Conservation (phyloP, 2,888 invertebrate genomes). For the Synergus umbraculus region DNA sequence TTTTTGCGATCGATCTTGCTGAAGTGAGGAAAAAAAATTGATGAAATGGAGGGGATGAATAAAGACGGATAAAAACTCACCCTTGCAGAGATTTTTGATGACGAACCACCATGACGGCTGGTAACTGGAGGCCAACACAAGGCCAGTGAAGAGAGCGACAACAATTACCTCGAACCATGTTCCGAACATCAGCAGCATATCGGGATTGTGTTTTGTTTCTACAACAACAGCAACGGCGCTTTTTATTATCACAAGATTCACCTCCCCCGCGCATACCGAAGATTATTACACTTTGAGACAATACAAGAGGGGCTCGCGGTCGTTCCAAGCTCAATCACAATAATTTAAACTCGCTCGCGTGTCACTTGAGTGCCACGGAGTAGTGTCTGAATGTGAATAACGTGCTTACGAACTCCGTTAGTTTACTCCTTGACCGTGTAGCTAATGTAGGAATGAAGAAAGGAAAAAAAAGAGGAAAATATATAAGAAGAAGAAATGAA, state of each 20-base stretch:
- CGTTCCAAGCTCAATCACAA: constrained; percentile 27
- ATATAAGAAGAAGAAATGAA: not conserved
- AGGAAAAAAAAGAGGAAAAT: not conserved
- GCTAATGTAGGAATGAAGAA: not conserved
- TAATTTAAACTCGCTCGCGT: constrained; percentile 38
- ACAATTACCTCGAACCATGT: constrained; percentile 71
- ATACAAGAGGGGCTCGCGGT: constrained; percentile 3
- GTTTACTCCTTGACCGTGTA: constrained; percentile 28
- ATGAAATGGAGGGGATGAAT: not conserved
- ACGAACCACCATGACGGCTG: constrained; percentile 72
- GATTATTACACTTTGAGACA: constrained; percentile 34
- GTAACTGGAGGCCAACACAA: constrained; percentile 69
- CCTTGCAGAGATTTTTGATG: constrained; percentile 63
- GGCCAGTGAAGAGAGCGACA: constrained; percentile 65
- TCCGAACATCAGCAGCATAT: constrained; percentile 65
- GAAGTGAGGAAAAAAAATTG: not conserved
- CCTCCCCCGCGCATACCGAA: constrained; percentile 38
- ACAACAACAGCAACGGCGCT: constrained; percentile 36
- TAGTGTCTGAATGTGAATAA: constrained; percentile 18
- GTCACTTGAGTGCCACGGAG: constrained; percentile 22
- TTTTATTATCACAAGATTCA: constrained; percentile 35
- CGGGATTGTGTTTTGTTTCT: constrained; percentile 48
- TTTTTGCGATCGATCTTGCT: too few relatives aligned
- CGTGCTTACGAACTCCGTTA: constrained; percentile 23
- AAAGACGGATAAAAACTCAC: constrained; percentile 46